A percentile compares a stretch with the other conserved stretches of the same genome.
phyloP scores from a whole-genome alignment of 2,113 vertebrate species.

The Neoarius graeffei region DNA sequence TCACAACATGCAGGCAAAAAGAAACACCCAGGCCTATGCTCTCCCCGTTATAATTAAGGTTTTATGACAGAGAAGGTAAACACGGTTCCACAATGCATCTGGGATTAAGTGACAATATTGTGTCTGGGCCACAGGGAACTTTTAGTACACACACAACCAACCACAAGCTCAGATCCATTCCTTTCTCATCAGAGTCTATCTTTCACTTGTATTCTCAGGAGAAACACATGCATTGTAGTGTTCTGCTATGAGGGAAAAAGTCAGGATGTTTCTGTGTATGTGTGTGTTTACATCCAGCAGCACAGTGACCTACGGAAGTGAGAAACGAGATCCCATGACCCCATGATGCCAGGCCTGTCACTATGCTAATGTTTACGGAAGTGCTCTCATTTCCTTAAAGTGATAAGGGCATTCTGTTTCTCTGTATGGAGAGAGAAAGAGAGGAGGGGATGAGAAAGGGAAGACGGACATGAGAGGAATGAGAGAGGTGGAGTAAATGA shows the following conservation, averaged over 20 bases:
- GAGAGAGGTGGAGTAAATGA: constrained; percentile 41
- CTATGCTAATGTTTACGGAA: constrained; percentile 43
- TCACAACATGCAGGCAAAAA: constrained; percentile 1
- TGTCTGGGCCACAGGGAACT: neutral
- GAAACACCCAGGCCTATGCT: constrained; percentile 1
- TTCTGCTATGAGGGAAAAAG: constrained; percentile 1
- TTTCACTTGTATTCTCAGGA: constrained; percentile 20
- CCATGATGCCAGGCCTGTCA: neutral
- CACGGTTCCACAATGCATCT: constrained; percentile 1
- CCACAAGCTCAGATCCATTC: constrained; percentile 37
- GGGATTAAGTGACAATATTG: constrained; percentile 14
- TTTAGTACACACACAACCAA: constrained; percentile 14
- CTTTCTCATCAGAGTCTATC: constrained; percentile 23
- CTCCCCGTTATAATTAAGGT: constrained; percentile 14
- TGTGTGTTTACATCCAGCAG: neutral
- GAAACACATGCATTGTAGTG: constrained; percentile 17
- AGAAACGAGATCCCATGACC: constrained; percentile 7
- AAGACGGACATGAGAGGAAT: neutral
- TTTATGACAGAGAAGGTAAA: constrained; percentile 19
- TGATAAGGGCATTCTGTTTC: constrained; percentile 17
- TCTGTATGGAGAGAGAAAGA: neutral
- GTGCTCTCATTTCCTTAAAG: constrained; percentile 35
- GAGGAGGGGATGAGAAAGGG: neutral
- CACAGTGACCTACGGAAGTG: constrained; percentile 15
- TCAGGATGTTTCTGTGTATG: neutral